Evolutionary conservation across 2,113 vertebrate genomes (phyloP).

Genomic region (Oryzias javanicus): DNA sequence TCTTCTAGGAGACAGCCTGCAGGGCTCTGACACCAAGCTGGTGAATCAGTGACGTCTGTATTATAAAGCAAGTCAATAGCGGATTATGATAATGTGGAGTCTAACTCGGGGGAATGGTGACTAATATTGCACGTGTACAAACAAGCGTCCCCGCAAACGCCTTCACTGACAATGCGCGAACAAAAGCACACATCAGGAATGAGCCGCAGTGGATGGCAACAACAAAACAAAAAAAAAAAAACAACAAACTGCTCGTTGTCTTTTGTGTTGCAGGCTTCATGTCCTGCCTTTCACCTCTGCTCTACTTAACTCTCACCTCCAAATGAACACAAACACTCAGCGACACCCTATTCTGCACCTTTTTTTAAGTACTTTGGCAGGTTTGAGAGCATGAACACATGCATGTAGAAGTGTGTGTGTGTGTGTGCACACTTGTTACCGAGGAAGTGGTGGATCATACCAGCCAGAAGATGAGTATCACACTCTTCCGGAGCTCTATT

Average conservation of each 20-base stretch:
- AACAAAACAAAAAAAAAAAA: neutral
- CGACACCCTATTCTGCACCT: neutral
- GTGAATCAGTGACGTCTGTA: slow-evolving; percentile 58
- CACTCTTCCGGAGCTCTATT: slow-evolving; percentile 72
- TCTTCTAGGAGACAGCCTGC: slow-evolving; percentile 49
- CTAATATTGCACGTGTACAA: slow-evolving; percentile 61
- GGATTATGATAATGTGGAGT: slow-evolving; percentile 75
- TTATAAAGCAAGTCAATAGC: slow-evolving; percentile 71
- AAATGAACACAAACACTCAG: neutral
- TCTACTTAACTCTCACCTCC: slow-evolving; percentile 9
- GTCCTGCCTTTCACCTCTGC: slow-evolving; percentile 31
- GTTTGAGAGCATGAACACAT: neutral
- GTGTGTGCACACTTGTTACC: slow-evolving; percentile 38
- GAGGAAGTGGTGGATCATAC: slow-evolving; percentile 64
- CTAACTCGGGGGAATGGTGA: slow-evolving; percentile 59
- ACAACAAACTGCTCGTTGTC: slow-evolving; percentile 8
- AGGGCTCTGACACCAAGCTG: slow-evolving; percentile 61
- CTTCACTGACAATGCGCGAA: slow-evolving; percentile 22
- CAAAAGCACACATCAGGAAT: slow-evolving; percentile 8
- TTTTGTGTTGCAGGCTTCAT: no score
- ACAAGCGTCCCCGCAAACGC: slow-evolving; percentile 28
- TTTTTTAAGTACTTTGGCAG: neutral
- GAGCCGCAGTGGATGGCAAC: neutral
- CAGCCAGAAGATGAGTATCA: slow-evolving; percentile 69
- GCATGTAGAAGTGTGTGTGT: slow-evolving; percentile 22